Conservation (phyloP, 2,797 vertebrate species). For the Notolepis coatsorum region DNA sequence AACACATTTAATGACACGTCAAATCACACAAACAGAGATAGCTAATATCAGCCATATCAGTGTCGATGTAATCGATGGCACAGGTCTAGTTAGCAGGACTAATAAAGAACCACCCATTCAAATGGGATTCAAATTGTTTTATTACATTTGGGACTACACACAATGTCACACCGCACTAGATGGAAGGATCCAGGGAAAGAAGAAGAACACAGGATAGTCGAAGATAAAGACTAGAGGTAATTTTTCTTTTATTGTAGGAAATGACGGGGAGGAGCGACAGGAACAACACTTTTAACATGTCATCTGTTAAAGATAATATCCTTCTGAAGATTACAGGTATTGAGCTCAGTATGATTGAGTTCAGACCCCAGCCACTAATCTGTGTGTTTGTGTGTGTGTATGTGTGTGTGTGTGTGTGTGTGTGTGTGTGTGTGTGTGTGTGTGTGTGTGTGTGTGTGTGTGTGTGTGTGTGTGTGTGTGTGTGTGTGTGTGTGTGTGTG, state of each 20-base stretch:
- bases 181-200: slow-evolving; percentile 1
- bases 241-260: slow-evolving; percentile 29
- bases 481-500: background rate
- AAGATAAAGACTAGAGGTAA: slow-evolving; percentile 19
- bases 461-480: background rate
- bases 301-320: slow-evolving; percentile 22
- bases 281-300: slow-evolving; percentile 25
- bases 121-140: too few relatives aligned
- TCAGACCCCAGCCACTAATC: slow-evolving; percentile 12
- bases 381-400: background rate
- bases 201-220: background rate
- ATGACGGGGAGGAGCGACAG: slow-evolving; percentile 30
- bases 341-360: slow-evolving; percentile 16
- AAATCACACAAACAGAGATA: too few relatives aligned
- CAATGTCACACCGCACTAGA: background rate
- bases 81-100: too few relatives aligned
- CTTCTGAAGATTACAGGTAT: slow-evolving; percentile 17
- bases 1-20: too few relatives aligned
- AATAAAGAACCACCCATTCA: too few relatives aligned
- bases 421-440: background rate
- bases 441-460: background rate
- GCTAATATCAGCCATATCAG: too few relatives aligned
- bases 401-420: background rate
- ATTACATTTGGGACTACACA: background rate
- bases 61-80: too few relatives aligned